phyloP scores from a whole-genome alignment of 2,113 vertebrate genomes.

The Forbesichthys papilliferus region DNA sequence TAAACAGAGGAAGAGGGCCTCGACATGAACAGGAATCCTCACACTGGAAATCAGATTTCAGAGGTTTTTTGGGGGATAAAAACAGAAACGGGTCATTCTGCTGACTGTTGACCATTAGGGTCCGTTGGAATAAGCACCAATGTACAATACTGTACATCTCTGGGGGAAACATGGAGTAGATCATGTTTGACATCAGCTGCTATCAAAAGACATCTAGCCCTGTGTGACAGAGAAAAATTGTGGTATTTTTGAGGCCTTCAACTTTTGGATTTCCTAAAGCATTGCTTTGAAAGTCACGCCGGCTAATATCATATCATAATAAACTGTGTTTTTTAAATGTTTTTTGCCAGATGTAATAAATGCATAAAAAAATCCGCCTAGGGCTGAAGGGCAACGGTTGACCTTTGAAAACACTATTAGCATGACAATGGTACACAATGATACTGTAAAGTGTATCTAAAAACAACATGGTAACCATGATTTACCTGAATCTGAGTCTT shows the following conservation, averaged over 20 bases:
- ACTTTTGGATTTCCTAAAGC: constrained; percentile 8
- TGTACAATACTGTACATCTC: neutral
- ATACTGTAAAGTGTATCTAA: neutral
- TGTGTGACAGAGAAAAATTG: neutral
- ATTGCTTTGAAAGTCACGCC: constrained; percentile 24
- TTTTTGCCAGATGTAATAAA: constrained; percentile 20
- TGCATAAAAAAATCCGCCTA: constrained; percentile 19
- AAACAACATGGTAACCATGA: neutral
- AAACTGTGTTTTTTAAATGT: constrained; percentile 15
- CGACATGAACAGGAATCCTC: neutral
- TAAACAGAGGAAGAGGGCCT: neutral
- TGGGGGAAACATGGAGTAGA: neutral
- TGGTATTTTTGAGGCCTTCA: constrained; percentile 3
- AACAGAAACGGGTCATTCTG: neutral
- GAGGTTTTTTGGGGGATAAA: neutral
- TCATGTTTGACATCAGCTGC: constrained; percentile 7
- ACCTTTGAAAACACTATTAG: constrained; percentile 20
- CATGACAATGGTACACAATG: neutral
- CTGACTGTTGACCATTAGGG: neutral
- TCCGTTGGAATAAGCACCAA: neutral
- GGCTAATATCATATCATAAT: constrained; percentile 38
- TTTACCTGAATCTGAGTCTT: neutral
- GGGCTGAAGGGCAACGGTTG: neutral
- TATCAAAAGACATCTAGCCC: constrained; percentile 4
- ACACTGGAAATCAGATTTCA: neutral